Percentiles rank a stretch among this genome's conserved stretches.
Evolutionary conservation across 2,797 vertebrate genomes (phyloP).

Genomic region (Luscinia luscinia): DNA sequence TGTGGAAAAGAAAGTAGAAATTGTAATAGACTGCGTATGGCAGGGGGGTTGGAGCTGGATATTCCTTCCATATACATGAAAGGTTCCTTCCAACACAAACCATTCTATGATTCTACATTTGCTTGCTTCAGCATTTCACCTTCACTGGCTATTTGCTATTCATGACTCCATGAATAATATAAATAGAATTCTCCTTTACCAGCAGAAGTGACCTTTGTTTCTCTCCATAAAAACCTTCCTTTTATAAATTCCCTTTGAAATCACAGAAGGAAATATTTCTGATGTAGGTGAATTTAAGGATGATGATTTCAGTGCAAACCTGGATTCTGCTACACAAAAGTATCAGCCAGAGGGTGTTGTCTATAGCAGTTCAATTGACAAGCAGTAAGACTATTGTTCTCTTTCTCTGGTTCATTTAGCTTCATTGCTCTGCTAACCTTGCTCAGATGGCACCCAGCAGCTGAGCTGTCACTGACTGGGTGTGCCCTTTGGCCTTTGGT

Average conservation of each 20-base stretch:
- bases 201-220: constrained; percentile 5
- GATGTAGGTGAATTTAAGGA: background rate
- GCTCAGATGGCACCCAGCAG: background rate
- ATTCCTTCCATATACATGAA: background rate
- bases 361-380: background rate
- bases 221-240: background rate
- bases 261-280: background rate
- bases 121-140: background rate
- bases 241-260: background rate
- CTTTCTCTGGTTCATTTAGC: background rate
- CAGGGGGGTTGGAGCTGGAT: background rate
- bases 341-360: background rate
- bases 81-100: background rate
- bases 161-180: background rate
- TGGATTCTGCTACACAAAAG: background rate
- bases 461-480: constrained; percentile 1
- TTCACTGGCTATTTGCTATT: background rate
- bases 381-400: constrained; percentile 27
- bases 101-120: background rate
- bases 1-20: background rate
- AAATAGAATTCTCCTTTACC: background rate
- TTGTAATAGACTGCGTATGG: background rate
- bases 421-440: background rate
- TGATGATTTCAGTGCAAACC: background rate
- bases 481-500: background rate